phyloP scores from a whole-genome alignment of 2,113 vertebrate genomes.

The Sakesphorus luctuosus region DNA sequence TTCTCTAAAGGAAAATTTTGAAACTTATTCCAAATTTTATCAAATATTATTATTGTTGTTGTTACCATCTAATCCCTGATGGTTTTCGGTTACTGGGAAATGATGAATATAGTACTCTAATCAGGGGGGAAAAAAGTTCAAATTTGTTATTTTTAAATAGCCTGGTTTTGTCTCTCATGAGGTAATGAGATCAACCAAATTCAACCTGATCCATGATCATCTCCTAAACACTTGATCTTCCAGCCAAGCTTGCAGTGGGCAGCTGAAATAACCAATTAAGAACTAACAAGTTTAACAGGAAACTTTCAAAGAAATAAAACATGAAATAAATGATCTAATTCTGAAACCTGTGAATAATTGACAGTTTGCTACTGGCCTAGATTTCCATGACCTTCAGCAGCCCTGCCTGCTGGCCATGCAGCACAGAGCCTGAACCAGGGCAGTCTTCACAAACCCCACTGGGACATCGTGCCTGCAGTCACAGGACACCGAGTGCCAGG shows the following conservation, averaged over 20 bases:
- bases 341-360: neutral
- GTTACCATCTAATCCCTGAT: neutral
- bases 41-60: neutral
- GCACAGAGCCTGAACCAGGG: neutral
- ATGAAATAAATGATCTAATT: neutral
- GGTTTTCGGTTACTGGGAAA: neutral
- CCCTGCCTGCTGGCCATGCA: neutral
- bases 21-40: neutral
- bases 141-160: neutral
- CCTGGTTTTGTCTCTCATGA: neutral
- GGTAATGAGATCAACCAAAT: neutral
- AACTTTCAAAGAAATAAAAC: neutral
- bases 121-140: neutral
- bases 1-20: neutral
- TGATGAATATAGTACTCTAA: neutral
- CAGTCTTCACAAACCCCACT: neutral
- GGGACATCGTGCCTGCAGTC: neutral
- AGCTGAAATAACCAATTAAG: neutral
- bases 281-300: neutral
- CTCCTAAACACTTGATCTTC: neutral
- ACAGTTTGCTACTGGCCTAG: neutral
- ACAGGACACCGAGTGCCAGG: neutral
- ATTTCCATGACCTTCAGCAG: neutral
- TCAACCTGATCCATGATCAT: neutral
- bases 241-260: neutral